Conservation (phyloP, 2,888 invertebrate genomes). For the Gastracanthus pulcherrimus region DNA sequence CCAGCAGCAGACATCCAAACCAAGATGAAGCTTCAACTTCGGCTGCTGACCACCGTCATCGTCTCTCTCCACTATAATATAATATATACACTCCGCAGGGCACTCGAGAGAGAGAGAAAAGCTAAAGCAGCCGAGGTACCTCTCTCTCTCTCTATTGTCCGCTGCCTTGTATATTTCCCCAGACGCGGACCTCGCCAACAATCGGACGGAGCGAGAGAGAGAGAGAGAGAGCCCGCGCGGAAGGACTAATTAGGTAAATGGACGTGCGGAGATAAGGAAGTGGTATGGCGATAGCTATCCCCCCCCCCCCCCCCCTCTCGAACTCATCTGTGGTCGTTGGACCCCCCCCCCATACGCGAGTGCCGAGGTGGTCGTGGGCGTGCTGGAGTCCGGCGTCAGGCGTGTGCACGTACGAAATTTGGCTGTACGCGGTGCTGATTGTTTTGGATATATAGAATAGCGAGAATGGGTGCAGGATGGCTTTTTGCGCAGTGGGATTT, state of each 20-base stretch:
- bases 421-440: not conserved
- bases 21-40: no score
- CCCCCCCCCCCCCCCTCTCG: not conserved
- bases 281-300: slow-evolving; percentile 26
- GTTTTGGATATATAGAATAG: no score
- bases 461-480: no score
- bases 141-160: not conserved
- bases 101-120: not conserved
- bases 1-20: no score
- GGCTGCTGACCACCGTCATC: no score
- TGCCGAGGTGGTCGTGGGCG: not conserved
- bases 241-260: slow-evolving; percentile 53
- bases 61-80: no score
- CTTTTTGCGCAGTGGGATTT: no score
- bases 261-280: slow-evolving; percentile 43
- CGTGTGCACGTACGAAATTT: not conserved
- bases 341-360: slow-evolving; percentile 1
- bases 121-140: no score
- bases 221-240: no score
- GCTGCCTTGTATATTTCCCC: slow-evolving; percentile 13
- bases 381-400: not conserved
- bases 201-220: not conserved
- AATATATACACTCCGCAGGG: no score
- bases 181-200: slow-evolving; percentile 4
- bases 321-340: not conserved